Evolutionary conservation across 2,113 vertebrate genomes (phyloP).

Genomic region (Peromyscus californicus): DNA sequence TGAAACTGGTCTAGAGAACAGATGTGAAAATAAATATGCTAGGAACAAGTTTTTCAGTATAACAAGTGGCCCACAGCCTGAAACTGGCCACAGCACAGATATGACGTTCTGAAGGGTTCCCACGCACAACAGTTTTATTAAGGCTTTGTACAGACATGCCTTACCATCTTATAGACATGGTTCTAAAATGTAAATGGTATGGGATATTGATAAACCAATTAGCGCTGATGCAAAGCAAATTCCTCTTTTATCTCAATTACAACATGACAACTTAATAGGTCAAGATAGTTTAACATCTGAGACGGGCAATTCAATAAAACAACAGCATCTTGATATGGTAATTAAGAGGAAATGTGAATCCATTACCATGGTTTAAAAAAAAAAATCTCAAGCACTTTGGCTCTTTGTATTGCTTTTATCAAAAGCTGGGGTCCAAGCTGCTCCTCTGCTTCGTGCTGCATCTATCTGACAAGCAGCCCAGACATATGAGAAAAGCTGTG

Average conservation of each 20-base stretch:
- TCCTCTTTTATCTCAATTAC: conserved; percentile 94
- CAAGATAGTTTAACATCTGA: conserved; percentile 93
- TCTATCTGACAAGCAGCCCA: conserved; percentile 65
- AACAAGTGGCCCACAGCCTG: conserved; percentile 78
- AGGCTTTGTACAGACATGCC: conserved; percentile 84
- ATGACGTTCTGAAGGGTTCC: conserved; percentile 69
- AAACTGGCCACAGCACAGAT: conserved; percentile 72
- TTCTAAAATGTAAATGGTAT: conserved; percentile 93
- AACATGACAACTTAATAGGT: conserved; percentile 93
- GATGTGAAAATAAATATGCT: conserved; percentile 78
- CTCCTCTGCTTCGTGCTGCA: conserved; percentile 13
- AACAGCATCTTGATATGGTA: conserved; percentile 92
- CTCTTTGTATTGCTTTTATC: conserved; percentile 78
- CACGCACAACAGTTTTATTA: conserved; percentile 84
- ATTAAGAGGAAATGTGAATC: conserved; percentile 92
- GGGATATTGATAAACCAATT: conserved; percentile 94
- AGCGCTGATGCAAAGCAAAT: conserved; percentile 93
- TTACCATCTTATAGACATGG: conserved; percentile 87
- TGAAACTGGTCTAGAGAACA: conserved; percentile 69
- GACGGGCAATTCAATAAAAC: conserved; percentile 93
- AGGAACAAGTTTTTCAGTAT: conserved; percentile 74
- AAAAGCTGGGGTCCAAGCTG: conserved; percentile 71
- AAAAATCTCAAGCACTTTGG: conserved; percentile 80
- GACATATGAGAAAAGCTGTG: conserved; percentile 47
- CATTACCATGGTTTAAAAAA: conserved; percentile 86